Base-by-base conservation (phyloP, 1,140 invertebrate species). In the Papilio xuthus region DNA sequence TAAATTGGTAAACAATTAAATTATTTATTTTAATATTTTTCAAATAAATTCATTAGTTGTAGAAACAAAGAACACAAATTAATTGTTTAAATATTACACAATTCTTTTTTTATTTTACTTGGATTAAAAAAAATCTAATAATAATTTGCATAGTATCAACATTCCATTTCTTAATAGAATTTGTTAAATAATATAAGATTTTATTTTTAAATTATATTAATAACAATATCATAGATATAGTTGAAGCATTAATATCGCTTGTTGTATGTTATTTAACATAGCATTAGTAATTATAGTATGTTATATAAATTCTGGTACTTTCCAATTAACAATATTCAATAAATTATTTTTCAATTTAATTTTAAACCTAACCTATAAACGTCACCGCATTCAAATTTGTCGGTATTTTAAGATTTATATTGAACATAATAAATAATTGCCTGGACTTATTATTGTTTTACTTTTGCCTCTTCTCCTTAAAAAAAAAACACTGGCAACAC, bases 371-470 rank as follows among this genome's bases (percentile, higher is more conserved):
- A 13, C 42, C 41, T 32, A 60, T 63, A 47, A 74, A 74, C 72
- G 53, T 8, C 12, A 23, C 74, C 74, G 74, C 74, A 76, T 63
- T 60, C 44, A 72, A 72, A 12, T n/a, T 12, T 56, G 88, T 86
- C 88, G 89, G 85, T 89, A 87, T 85, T 83, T 85, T 89, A 89
- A 90, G 87, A 82, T 90, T 90, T 89, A 88, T 90, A 92, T 90
- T 90, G 86, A 89, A 90, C 88, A 86, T 86, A 91, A 89, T 91
- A 89, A 92, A 89, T 92, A 93, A 91, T 92, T 90, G 89, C 90
- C 90, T 91, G 85, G 87, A 89, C 78, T 78, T 67, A 73, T 78
- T 76, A 75, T 78, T 81, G 81, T 88, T 88, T 89, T 83, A 84
- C 86, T 88, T 83, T 88, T 82, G 82, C 87, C 87, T 83, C 67